Conservation (phyloP, 2,888 invertebrate genomes). For the Acronicta aceris region DNA sequence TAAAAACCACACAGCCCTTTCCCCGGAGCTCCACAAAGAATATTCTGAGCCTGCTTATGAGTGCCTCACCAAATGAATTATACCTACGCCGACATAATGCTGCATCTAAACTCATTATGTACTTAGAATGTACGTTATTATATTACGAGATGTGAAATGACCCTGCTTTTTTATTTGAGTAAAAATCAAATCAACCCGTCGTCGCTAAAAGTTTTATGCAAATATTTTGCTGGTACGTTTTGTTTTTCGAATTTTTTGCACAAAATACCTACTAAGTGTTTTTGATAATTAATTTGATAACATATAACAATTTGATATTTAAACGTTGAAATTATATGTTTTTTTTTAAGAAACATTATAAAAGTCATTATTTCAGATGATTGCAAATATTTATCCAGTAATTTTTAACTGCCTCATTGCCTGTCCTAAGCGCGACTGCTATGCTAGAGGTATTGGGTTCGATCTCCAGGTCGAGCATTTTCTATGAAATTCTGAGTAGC, state of each 20-base stretch:
- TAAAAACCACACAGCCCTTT: slow-evolving; percentile 55
- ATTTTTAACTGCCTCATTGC: no score
- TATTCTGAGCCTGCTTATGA: slow-evolving; percentile 59
- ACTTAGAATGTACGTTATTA: slow-evolving; percentile 43
- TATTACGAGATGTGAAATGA: slow-evolving; percentile 29
- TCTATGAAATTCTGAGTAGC: no score
- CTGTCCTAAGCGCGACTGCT: no score
- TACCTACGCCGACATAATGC: slow-evolving; percentile 50
- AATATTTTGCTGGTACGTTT: not conserved
- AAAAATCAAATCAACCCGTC: slow-evolving; percentile 39
- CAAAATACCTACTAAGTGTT: not conserved
- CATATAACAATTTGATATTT: no score
- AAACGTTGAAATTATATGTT: no score
- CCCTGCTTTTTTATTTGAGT: slow-evolving; percentile 41
- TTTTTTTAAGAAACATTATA: no score
- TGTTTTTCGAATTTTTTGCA: not conserved
- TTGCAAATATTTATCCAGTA: slow-evolving; percentile 9
- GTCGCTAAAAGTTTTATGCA: slow-evolving; percentile 10
- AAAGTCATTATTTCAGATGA: no score
- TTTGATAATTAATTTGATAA: no score
- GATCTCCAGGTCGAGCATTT: no score
- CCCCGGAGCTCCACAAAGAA: slow-evolving; percentile 56
- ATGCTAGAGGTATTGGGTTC: no score
- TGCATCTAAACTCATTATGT: slow-evolving; percentile 41
- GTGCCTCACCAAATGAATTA: slow-evolving; percentile 57